Evolutionary conservation across 2,797 vertebrate genomes (phyloP), one percentile per base, ranked within the genome.

Genomic region (Brotula barbata): DNA sequence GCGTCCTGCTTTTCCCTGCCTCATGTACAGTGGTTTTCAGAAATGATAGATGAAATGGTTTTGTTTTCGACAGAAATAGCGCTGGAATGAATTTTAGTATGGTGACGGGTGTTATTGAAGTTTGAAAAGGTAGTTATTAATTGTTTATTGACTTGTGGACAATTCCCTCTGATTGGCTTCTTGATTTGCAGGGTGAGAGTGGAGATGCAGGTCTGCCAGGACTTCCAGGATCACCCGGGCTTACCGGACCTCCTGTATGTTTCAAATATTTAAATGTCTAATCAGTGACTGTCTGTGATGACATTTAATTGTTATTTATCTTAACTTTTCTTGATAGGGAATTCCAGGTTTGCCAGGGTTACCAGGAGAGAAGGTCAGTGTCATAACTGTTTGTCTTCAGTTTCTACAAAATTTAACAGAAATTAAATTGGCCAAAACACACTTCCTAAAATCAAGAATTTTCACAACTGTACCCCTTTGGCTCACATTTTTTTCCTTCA

Each of bases 321-420:
- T 15, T 2, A 39, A n/a, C 37, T 45, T 10, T 34, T 46, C 34
- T 19, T 36, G 7, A 12, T 56, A 93, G 90, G 92, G 90, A 54
- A n/a, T 0, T 31, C 39, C 15, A 2, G 92, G 91, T 6, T 14
- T 64, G 0, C 51, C 59, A 1, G 92, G 92, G 4, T 11, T 63
- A 31, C 45, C 11, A 13, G 92, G 92, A 80, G 87, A 89, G 54
- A 93, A 92, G 90, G 92, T 92, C 5, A 45, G 81, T 64, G 15
- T 28, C 12, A 28, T 25, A 15, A 16, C 25, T 21, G 42, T 47
- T 5, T 47, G 16, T 23, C 44, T 46, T 20, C 19, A 15, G 5
- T 6, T 11, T 36, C 12, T 14, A 5, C 34, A 3, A 3, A 36
- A 36, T 3, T 14, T 36, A 36, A 36, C 25, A 4, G 25, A 4